Evolutionary conservation across 2,113 vertebrate species (phyloP), one percentile per base, ranked within the genome.

Genomic region (Hiodon tergisus): DNA sequence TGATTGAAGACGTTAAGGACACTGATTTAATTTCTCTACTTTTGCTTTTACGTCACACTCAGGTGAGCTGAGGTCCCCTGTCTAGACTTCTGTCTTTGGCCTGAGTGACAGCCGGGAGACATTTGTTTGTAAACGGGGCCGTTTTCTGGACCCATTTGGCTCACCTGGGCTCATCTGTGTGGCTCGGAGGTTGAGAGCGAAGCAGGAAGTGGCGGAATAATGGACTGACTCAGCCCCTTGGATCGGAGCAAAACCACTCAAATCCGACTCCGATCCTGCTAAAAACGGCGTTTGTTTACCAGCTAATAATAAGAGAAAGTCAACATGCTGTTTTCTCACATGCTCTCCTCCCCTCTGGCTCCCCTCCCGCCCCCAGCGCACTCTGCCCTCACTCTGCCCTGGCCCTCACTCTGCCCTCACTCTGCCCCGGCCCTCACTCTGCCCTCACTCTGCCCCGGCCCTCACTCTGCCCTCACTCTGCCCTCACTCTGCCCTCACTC

Each of bases 231-330:
- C 55, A 51, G 54, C 73, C 47, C 53, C 72, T 74, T 11, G 67
- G 67, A 74, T 53, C 31, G 31, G 31, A 66, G 51, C 52, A 57
- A 16, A 4, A 17, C 77, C 10, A 78, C 82, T 78, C 50, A 78
- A 81, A 67, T 72, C 84, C 79, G 81, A 79, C 76, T 67, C 80
- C 61, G 73, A 76, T 81, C 76, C 80, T 53, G 53, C 59, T 13
- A 81, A 81, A 83, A 69, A 83, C 81, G 83, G 86, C 82, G 79
- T 86, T 90, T 88, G 89, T 91, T 92, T 91, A 92, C 89, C 84
- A 86, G 82, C 85, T 85, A 87, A 88, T 82, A 79, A 76, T 55
- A 80, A 77, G 73, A 76, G 78, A 82, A 83, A 69, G 75, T 59
- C 58, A 66, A 48, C 84, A 81, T 81, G 75, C 81, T 69, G 67